Evolutionary conservation across 2,113 vertebrate species (phyloP).

Genomic region (Ophthalmotilapia sp.): DNA sequence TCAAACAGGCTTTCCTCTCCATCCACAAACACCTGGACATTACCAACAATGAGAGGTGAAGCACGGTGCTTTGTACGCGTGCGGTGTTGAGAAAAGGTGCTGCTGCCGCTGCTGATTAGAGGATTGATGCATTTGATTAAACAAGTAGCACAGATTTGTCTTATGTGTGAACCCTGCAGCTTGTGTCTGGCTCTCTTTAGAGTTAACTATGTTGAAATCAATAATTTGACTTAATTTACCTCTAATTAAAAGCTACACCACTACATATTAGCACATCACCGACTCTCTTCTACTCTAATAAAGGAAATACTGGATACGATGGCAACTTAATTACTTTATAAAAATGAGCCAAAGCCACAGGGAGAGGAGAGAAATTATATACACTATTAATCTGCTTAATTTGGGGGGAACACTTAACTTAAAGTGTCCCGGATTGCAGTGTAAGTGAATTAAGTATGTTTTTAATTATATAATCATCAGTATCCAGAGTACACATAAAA

Average conservation of each 20-base stretch:
- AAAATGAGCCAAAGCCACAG: background rate
- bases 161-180: background rate
- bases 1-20: slow-evolving; percentile 76
- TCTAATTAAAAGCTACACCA: slow-evolving; percentile 5
- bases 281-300: background rate
- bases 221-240: background rate
- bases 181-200: background rate
- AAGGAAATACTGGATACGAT: background rate
- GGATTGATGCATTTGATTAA: background rate
- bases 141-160: background rate
- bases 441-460: background rate
- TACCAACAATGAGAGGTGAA: slow-evolving; percentile 75
- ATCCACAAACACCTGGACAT: slow-evolving; percentile 79
- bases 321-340: background rate
- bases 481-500: background rate
- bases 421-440: background rate
- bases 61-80: background rate
- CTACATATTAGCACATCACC: background rate
- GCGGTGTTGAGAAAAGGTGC: background rate
- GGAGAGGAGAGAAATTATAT: background rate
- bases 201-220: background rate
- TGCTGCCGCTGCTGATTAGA: background rate
- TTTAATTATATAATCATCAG: background rate
- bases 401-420: background rate
- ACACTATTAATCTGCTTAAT: slow-evolving; percentile 6